These are phyloP conservation scores for Asarcornis scutulata DNA, from an alignment of 2,113 vertebrate species.

Conservation along the genomic window DNA sequence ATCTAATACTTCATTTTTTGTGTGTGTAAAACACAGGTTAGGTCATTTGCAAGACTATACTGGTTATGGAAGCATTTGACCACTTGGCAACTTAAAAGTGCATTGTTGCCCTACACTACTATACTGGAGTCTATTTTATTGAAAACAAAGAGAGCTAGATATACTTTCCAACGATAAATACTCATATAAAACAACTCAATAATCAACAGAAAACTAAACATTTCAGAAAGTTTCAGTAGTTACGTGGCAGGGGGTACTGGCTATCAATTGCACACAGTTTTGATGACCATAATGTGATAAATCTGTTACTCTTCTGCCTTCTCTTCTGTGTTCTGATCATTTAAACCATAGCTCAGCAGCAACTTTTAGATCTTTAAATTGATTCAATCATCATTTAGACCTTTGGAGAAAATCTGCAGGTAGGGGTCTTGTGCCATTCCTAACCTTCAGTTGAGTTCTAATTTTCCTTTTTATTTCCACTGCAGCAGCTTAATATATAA, in stretches of 20 bases:
- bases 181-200: neutral
- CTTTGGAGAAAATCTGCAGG: neutral
- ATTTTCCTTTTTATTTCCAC: neutral
- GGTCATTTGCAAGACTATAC: neutral
- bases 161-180: neutral
- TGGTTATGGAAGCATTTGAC: neutral
- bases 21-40: neutral
- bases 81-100: neutral
- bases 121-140: neutral
- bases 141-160: neutral
- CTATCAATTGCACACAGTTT: neutral
- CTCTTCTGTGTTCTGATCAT: neutral
- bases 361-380: neutral
- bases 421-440: neutral
- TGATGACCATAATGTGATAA: neutral
- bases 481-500: neutral
- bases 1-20: neutral
- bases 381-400: neutral
- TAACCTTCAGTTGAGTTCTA: neutral
- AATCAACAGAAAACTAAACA: neutral
- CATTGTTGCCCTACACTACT: neutral
- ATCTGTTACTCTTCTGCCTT: neutral
- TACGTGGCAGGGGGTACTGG: neutral
- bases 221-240: neutral
- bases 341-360: neutral